Conservation (phyloP, 92 coral and sea anemone genomes). For the Porites cylindrica region DNA sequence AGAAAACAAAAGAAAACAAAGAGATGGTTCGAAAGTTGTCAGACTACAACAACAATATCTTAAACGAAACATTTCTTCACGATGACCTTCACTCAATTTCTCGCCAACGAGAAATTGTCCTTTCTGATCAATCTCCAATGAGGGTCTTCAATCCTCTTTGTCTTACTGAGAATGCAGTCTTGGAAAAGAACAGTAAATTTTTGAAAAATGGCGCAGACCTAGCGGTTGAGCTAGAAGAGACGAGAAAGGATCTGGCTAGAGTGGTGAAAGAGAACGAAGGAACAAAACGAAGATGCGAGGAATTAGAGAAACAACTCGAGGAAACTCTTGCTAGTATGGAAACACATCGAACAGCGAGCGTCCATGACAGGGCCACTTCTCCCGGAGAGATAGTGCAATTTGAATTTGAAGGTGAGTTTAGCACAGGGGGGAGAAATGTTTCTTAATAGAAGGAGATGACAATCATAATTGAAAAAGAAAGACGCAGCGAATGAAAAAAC, state of each 20-base stretch:
- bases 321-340: slow-evolving; percentile 11
- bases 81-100: not conserved
- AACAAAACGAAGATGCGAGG: not conserved
- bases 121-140: not conserved
- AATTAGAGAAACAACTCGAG: slow-evolving; percentile 23
- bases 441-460: no score
- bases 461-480: no score
- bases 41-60: not conserved
- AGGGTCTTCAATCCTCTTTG: not conserved
- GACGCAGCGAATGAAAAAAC: no score
- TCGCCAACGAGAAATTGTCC: not conserved
- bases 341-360: slow-evolving; percentile 11
- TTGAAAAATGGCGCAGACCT: not conserved
- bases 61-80: not conserved
- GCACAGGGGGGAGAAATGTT: no score
- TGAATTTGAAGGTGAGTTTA: slow-evolving; percentile 22
- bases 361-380: slow-evolving; percentile 44
- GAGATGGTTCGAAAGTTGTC: slow-evolving; percentile 3
- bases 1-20: slow-evolving; percentile 15
- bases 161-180: not conserved
- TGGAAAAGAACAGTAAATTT: not conserved
- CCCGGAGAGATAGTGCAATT: not conserved
- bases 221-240: not conserved
- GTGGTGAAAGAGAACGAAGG: slow-evolving; percentile 23
- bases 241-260: slow-evolving; percentile 17